These are phyloP conservation scores for Craniophora ligustri DNA, from an alignment of 2,888 invertebrate genomes.

Conservation along the genomic window DNA sequence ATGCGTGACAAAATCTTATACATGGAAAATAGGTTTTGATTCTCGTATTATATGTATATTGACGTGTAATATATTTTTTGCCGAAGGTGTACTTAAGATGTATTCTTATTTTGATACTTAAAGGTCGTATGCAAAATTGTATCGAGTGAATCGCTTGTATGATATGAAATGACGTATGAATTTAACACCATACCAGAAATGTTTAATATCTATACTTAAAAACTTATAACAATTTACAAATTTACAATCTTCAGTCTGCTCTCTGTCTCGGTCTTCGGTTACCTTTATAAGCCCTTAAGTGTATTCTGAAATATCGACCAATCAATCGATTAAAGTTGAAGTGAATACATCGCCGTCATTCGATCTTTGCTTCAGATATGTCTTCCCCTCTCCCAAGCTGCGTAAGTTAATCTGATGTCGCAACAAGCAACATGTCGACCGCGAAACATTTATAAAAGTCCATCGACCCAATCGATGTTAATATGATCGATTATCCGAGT, in stretches of 20 bases:
- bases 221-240: too few species aligned
- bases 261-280: neutral
- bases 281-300: neutral
- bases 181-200: too few species aligned
- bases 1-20: neutral
- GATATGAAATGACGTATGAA: too few species aligned
- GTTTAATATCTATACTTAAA: too few species aligned
- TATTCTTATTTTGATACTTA: too few species aligned
- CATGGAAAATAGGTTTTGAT: too few species aligned
- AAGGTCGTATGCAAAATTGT: too few species aligned
- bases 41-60: too few species aligned
- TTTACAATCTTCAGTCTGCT: too few species aligned
- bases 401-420: slow-evolving; percentile 47
- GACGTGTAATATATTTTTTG: too few species aligned
- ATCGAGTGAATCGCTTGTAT: too few species aligned
- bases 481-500: slow-evolving; percentile 71
- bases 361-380: slow-evolving; percentile 8
- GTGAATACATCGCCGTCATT: slow-evolving; percentile 1
- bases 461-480: slow-evolving; percentile 69
- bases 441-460: slow-evolving; percentile 77
- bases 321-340: slow-evolving; percentile 6
- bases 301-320: neutral
- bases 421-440: slow-evolving; percentile 56
- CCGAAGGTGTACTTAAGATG: too few species aligned
- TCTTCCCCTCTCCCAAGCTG: slow-evolving; percentile 25